Evolutionary conservation across 2,113 vertebrate genomes (phyloP), one percentile per base, ranked within the genome.

Genomic region (Forbesichthys agassizii): DNA sequence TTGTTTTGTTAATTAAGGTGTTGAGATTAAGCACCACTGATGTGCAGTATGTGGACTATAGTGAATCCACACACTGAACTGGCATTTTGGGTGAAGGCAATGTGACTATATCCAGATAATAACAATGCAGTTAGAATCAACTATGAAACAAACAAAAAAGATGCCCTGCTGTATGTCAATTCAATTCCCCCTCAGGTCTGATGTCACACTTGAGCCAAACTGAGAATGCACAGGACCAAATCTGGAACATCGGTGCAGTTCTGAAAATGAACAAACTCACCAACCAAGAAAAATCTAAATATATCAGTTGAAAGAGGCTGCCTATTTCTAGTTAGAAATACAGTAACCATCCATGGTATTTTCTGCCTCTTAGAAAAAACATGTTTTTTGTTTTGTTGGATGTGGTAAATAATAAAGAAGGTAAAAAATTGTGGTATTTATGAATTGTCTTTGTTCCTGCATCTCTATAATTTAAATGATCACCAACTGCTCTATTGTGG

Each of bases 181-280:
- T 74, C 68, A 8, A 11, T 74, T 9, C 9, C 46, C 56, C 64
- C 46, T 57, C 75, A 91, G 90, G 54, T 3, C 84, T 1, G 89
- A 90, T 64, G 66, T 92, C 68, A 68, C 11, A 14, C n/a, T 91
- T 6, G 82, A 89, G 11, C 36, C 74, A 55, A 65, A 27, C 11
- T 27, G 73, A 83, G 1, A 36, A 1, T 12, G 76, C 61, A 85
- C 60, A 71, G 1, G n/a, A 33, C 64, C 72, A 52, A 48, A 6
- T 0, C 68, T 66, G 75, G 42, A 76, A 75, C 65, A 60, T 77
- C 56, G 6, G 18, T 11, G 48, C 5, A 51, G 61, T 68, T 48
- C 18, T 78, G 16, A 84, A 84, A 70, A 71, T 70, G 49, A 12
- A 71, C 61, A 71, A 81, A 74, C 68, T 84, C 63, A 73, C 33